Percentiles rank a stretch among this genome's conserved stretches.
Conservation (phyloP, 2,888 invertebrate genomes). For the Poecilus cupreus region DNA sequence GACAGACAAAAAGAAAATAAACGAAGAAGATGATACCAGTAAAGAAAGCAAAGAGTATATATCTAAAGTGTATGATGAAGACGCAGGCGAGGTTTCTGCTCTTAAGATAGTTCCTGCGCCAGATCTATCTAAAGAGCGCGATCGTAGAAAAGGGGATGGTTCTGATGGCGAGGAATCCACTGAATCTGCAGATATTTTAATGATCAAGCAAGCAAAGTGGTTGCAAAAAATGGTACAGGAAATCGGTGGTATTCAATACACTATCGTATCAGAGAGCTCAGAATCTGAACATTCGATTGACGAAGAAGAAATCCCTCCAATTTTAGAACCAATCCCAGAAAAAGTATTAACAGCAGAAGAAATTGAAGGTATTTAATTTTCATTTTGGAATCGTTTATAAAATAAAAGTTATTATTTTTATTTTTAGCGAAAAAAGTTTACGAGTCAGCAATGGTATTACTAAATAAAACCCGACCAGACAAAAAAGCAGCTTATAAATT, state of each 20-base stretch:
- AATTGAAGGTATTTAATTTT: constrained; percentile 76
- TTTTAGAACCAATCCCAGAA: constrained; percentile 72
- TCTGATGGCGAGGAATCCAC: constrained; percentile 48
- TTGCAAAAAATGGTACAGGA: constrained; percentile 73
- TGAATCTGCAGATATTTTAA: constrained; percentile 68
- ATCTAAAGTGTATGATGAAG: constrained; percentile 67
- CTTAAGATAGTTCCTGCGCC: constrained; percentile 71
- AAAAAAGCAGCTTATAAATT: constrained; percentile 84
- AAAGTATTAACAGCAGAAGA: constrained; percentile 79
- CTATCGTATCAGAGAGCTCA: constrained; percentile 68
- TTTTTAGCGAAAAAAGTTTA: constrained; percentile 83
- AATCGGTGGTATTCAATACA: constrained; percentile 70
- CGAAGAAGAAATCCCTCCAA: constrained; percentile 74
- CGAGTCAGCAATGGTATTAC: constrained; percentile 80
- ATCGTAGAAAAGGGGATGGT: constrained; percentile 67
- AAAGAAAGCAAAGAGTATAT: constrained; percentile 67
- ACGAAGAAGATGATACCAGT: constrained; percentile 66
- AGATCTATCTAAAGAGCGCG: constrained; percentile 70
- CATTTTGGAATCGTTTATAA: constrained; percentile 2
- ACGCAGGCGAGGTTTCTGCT: constrained; percentile 66
- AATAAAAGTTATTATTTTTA: constrained; percentile 30
- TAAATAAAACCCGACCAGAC: constrained; percentile 84
- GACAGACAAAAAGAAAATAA: constrained; percentile 63
- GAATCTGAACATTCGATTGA: constrained; percentile 73
- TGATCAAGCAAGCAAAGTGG: constrained; percentile 70